These are phyloP conservation scores for Ceriagrion tenellum DNA, from an alignment of 2,888 invertebrate genomes.

Conservation along the genomic window DNA sequence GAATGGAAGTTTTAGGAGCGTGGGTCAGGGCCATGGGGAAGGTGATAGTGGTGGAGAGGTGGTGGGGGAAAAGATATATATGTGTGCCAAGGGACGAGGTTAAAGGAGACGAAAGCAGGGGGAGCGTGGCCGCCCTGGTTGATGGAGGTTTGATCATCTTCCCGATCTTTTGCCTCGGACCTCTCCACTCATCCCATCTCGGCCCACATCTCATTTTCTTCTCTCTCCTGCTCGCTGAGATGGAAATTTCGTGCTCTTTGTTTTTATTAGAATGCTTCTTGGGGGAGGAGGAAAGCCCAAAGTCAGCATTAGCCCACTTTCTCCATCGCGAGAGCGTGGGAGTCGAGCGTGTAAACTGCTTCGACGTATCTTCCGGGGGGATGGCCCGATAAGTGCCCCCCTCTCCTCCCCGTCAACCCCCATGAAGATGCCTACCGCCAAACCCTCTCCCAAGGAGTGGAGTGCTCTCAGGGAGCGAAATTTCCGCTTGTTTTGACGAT, in stretches of 20 bases:
- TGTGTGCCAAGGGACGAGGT: not conserved
- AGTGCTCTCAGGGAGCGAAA: not conserved
- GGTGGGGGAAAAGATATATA: not conserved
- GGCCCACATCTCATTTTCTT: not conserved
- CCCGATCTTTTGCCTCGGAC: not conserved
- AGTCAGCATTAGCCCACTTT: not conserved
- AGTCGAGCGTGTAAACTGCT: not conserved
- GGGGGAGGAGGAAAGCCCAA: not conserved
- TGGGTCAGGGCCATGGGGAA: not conserved
- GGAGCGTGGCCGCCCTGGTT: not conserved
- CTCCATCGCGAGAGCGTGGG: not conserved
- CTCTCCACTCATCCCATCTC: not conserved
- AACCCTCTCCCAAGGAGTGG: not conserved
- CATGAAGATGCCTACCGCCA: not conserved
- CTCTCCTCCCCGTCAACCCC: too few species aligned
- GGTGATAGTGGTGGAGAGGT: not conserved
- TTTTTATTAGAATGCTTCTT: not conserved
- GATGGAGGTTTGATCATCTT: conserved; percentile 3
- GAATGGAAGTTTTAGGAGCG: not conserved
- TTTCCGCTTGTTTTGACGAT: not conserved
- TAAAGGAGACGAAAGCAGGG: not conserved
- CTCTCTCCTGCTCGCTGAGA: not conserved
- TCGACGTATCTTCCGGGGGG: not conserved
- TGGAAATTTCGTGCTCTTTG: not conserved
- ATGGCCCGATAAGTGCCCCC: not conserved